Conservation (phyloP, 2,113 vertebrate genomes). For the Dipodomys merriami region DNA sequence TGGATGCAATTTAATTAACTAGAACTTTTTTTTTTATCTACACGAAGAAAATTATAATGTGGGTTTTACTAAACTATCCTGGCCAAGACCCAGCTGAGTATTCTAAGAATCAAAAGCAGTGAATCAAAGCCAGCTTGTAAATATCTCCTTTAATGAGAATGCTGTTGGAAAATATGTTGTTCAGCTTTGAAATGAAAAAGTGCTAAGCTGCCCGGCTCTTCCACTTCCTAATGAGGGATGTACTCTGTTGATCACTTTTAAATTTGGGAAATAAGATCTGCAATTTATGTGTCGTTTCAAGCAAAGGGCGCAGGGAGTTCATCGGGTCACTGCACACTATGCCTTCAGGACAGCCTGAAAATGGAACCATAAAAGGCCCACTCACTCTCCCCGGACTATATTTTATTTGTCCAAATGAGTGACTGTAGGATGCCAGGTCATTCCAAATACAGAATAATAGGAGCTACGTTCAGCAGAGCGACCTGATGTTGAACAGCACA, state of each 20-base stretch:
- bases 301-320: neutral
- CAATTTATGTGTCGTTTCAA: neutral
- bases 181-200: constrained; percentile 58
- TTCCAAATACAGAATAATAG: constrained; percentile 1
- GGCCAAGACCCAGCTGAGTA: constrained; percentile 7
- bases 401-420: constrained; percentile 57
- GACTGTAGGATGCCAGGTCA: neutral
- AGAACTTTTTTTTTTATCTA: constrained; percentile 35
- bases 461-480: neutral
- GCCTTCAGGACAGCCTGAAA: neutral
- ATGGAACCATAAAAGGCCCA: neutral
- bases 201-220: neutral
- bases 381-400: neutral
- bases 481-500: neutral
- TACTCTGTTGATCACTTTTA: constrained; percentile 43
- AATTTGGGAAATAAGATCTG: constrained; percentile 9
- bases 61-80: constrained; percentile 37
- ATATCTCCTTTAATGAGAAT: constrained; percentile 43
- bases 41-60: neutral
- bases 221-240: constrained; percentile 31
- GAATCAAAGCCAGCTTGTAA: constrained; percentile 54
- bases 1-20: constrained; percentile 56
- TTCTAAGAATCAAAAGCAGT: constrained; percentile 61
- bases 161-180: constrained; percentile 15
- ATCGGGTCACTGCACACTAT: neutral